phyloP scores from a whole-genome alignment of 2,888 invertebrate genomes.

The Tenthredo scrophulariae region DNA sequence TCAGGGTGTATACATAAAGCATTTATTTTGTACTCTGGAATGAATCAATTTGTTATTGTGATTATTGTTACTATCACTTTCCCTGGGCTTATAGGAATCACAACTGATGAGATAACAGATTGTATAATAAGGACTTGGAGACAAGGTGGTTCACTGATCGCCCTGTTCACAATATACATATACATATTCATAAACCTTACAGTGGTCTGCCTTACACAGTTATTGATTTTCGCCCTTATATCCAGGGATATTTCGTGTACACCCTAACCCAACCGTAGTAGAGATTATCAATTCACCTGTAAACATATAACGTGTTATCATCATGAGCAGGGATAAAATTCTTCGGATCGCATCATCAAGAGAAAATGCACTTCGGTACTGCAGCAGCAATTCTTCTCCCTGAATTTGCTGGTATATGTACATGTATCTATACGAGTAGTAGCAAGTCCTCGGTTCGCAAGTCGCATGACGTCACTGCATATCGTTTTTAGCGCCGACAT shows the following conservation, averaged over 20 bases:
- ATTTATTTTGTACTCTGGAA: not conserved
- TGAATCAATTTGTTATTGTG: not conserved
- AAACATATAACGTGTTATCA: not conserved
- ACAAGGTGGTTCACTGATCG: not conserved
- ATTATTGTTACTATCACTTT: not conserved
- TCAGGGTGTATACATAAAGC: no score
- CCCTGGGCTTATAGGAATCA: not conserved
- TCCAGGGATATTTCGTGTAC: not conserved
- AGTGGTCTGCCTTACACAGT: not conserved
- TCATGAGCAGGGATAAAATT: not conserved
- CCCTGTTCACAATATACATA: not conserved
- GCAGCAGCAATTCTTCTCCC: not conserved
- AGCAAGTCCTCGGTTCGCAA: not conserved
- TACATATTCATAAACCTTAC: not conserved
- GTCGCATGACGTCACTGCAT: conserved; percentile 58
- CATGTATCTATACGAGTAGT: not conserved
- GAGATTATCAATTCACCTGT: not conserved
- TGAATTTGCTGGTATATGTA: not conserved
- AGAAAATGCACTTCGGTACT: not conserved
- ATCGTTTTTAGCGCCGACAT: conserved; percentile 72
- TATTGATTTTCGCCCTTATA: not conserved
- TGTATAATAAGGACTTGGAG: not conserved
- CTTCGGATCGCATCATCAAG: not conserved
- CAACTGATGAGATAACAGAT: not conserved
- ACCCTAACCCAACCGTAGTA: not conserved